Conservation (phyloP, 2,888 invertebrate species). For the Drosophila emarginata region DNA sequence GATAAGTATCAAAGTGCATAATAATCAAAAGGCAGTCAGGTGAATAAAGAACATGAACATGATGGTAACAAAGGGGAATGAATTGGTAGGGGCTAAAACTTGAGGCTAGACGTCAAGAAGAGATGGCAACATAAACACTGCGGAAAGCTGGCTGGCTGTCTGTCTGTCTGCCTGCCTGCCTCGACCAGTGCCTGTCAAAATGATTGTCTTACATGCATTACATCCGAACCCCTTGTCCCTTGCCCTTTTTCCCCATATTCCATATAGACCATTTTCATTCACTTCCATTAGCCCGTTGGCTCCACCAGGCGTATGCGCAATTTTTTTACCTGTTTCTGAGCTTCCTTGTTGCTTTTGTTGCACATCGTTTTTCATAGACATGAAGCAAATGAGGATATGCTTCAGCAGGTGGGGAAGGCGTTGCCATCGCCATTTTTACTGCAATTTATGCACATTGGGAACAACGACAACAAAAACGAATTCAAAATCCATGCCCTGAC, state of each 20-base stretch:
- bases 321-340: slow-evolving; percentile 58
- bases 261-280: slow-evolving; percentile 25
- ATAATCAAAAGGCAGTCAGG: slow-evolving; percentile 72
- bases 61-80: slow-evolving; percentile 35
- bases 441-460: slow-evolving; percentile 65
- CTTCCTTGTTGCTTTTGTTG: slow-evolving; percentile 63
- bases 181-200: slow-evolving; percentile 56
- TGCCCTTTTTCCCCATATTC: neutral
- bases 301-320: slow-evolving; percentile 73
- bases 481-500: slow-evolving; percentile 60
- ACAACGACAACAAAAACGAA: slow-evolving; percentile 41
- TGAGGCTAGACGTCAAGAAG: neutral
- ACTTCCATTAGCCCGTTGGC: slow-evolving; percentile 41
- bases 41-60: slow-evolving; percentile 58
- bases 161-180: slow-evolving; percentile 3
- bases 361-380: slow-evolving; percentile 71
- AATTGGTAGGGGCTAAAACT: slow-evolving; percentile 2
- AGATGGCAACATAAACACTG: slow-evolving; percentile 21
- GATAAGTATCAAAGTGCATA: slow-evolving; percentile 77
- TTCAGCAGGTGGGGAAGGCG: neutral
- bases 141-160: slow-evolving; percentile 6
- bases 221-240: neutral
- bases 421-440: slow-evolving; percentile 54
- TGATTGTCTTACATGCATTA: slow-evolving; percentile 53
- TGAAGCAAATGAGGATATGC: slow-evolving; percentile 12